Evolutionary conservation across 2,113 vertebrate species (phyloP).

Genomic region (Muscicapa adusta): DNA sequence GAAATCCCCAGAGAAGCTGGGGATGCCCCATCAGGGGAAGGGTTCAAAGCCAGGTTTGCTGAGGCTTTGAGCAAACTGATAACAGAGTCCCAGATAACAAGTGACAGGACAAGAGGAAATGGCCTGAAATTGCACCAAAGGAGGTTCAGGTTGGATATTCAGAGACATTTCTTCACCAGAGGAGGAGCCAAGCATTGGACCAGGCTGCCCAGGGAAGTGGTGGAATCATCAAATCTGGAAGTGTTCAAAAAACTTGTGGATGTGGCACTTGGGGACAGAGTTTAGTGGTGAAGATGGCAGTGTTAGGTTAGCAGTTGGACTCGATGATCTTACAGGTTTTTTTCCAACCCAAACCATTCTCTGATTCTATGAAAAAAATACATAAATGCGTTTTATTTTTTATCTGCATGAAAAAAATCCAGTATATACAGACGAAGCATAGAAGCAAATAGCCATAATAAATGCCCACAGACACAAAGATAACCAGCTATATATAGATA

Average conservation of each 20-base stretch:
- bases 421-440: neutral
- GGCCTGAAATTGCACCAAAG: neutral
- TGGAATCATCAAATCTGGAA: neutral
- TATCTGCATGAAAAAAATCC: neutral
- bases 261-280: neutral
- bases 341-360: neutral
- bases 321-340: neutral
- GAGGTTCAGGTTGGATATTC: neutral
- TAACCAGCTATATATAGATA: neutral
- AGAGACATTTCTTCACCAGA: neutral
- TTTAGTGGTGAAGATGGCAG: neutral
- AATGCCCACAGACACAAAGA: neutral
- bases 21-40: accelerated
- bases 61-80: neutral
- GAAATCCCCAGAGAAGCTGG: neutral
- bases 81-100: neutral
- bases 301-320: neutral
- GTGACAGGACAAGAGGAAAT: neutral
- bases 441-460: neutral
- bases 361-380: neutral
- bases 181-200: neutral
- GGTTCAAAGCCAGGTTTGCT: neutral
- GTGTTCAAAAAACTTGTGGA: neutral
- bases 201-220: neutral
- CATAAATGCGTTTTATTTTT: neutral